Evolutionary conservation across 2,888 invertebrate genomes (phyloP), one percentile per base, ranked within the genome.

Genomic region (Ypsolopha sequella): DNA sequence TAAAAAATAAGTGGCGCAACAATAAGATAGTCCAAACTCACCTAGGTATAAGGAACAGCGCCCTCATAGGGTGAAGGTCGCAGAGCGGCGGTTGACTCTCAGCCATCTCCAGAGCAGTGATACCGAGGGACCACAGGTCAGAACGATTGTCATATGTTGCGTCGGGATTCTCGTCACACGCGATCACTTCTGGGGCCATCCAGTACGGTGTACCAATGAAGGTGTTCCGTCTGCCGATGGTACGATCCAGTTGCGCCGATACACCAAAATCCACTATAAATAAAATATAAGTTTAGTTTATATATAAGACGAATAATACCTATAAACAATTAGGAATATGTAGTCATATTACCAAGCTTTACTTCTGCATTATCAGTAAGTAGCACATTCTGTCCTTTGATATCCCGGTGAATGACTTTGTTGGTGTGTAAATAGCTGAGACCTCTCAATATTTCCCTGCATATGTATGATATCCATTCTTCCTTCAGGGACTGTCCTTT

Each of bases 111-210:
- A 99, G 90, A 50, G 99, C 97, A 53, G 99, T 99, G 70, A 99
- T 99, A 68, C 99, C 96, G 60, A 95, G 88, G 48, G 95, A 95
- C 95, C 95, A 95, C 56, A 96, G 89, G 82, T 96, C 96, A 65
- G 95, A 95, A 66, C 96, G 92, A 88, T 98, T 98, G 87, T 99
- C 99, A 73, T 99, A 99, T 14, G 99, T 99, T 54, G 99, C 99
- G 76, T 99, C 99, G 48, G 98, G 97, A 87, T 99, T 99, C 85
- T 99, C 99, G 86, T 99, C 99, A 84, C 99, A 99, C 52, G 99
- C 99, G 70, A 99, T 99, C 48, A 99, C 99, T 89, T 99, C 99
- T 2, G 98, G 99, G 41, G 98, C 98, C 99, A 99, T 99, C 97
- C 97, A 97, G 76, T 97, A 97, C 7, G 96, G 97, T 13, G 97